Percentiles rank a stretch among this genome's conserved stretches.
Conservation (phyloP, 2,888 invertebrate genomes). For the Eulithis prunata region DNA sequence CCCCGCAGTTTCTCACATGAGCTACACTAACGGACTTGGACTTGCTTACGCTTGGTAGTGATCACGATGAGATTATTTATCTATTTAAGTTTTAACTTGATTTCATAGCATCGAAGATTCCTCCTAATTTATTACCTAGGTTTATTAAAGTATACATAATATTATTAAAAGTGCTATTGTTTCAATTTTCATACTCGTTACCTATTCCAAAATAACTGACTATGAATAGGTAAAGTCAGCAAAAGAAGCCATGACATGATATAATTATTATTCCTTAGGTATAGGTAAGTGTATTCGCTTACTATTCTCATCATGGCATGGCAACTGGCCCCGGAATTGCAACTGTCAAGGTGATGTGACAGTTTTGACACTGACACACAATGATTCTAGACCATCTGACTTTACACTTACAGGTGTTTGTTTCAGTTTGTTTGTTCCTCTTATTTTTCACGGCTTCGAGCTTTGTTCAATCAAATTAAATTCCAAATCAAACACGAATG, state of each 20-base stretch:
- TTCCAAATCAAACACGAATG: slow-evolving; percentile 41
- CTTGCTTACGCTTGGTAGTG: slow-evolving; percentile 82
- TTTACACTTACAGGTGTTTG: no score
- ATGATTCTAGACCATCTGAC: no score
- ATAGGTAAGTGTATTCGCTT: no score
- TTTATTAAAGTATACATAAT: slow-evolving; percentile 58
- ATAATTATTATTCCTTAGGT: no score
- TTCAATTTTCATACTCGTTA: slow-evolving; percentile 2
- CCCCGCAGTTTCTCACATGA: slow-evolving; percentile 86
- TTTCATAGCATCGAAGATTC: slow-evolving; percentile 62
- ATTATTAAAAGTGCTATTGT: slow-evolving; percentile 33
- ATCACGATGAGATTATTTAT: slow-evolving; percentile 6
- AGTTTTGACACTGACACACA: no score
- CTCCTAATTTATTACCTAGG: slow-evolving; percentile 76
- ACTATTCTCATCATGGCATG: no score
- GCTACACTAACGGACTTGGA: slow-evolving; percentile 83
- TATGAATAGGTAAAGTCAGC: no score
- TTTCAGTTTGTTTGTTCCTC: no score
- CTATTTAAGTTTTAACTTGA: slow-evolving; percentile 13
- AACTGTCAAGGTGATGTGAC: no score
- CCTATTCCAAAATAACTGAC: no score
- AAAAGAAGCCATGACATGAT: no score
- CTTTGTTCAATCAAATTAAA: slow-evolving; percentile 21
- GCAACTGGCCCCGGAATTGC: no score
- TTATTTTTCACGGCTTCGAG: neutral